These are phyloP conservation scores for Sapayoa aenigma DNA, from an alignment of 2,113 vertebrate genomes.

Conservation along the genomic window DNA sequence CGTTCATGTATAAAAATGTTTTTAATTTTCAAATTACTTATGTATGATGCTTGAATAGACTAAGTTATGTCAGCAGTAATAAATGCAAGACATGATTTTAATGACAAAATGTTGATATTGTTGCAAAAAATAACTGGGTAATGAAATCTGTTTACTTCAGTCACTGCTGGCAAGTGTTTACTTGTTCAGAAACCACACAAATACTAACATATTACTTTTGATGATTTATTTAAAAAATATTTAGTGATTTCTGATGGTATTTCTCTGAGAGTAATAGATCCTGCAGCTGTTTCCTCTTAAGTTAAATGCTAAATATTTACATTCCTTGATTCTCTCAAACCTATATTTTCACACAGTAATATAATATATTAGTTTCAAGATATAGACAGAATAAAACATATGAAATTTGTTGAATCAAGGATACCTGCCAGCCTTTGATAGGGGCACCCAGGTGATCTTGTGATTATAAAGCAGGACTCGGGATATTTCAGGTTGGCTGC, in stretches of 20 bases:
- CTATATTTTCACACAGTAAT: neutral
- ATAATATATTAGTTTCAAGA: neutral
- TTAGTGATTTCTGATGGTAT: neutral
- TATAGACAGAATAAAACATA: neutral
- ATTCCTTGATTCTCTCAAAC: neutral
- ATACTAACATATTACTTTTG: neutral
- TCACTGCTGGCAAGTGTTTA: neutral
- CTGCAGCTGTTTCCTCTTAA: neutral
- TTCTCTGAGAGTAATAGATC: neutral
- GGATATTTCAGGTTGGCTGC: neutral
- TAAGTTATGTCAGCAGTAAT: neutral
- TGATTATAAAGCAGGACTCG: neutral
- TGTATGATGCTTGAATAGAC: neutral
- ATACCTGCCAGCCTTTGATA: neutral
- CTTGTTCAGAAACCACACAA: neutral
- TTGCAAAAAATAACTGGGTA: neutral
- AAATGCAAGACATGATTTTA: neutral
- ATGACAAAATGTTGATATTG: neutral
- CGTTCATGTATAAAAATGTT: neutral
- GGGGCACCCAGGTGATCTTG: neutral
- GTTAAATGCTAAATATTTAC: neutral
- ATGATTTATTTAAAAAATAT: neutral
- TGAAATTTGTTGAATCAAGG: neutral
- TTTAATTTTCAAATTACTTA: neutral
- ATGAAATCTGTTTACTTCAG: neutral